A percentile compares a stretch with the other conserved stretches of the same genome.
These are phyloP conservation scores for Abrostola tripartita DNA, from an alignment of 2,888 invertebrate genomes.

Conservation along the genomic window DNA sequence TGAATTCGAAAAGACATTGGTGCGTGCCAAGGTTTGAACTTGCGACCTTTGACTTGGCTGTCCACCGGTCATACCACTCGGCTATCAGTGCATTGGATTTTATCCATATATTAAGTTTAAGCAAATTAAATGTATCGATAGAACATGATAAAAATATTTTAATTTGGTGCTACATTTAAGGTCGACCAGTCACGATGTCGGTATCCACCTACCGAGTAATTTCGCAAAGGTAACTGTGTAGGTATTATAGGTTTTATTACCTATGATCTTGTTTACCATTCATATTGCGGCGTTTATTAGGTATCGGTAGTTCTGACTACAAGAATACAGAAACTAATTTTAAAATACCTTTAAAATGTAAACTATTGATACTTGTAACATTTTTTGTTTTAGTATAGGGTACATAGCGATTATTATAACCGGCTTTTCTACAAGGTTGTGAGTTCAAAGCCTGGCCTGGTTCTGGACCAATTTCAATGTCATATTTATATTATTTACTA, in stretches of 20 bases:
- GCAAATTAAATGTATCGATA: slow-evolving; percentile 4
- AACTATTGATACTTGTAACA: too few relatives aligned
- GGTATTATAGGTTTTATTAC: background rate
- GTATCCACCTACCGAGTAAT: slow-evolving; percentile 13
- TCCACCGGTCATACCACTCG: too few relatives aligned
- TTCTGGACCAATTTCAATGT: too few relatives aligned
- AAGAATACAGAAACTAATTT: background rate
- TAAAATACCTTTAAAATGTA: background rate
- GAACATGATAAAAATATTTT: slow-evolving; percentile 15
- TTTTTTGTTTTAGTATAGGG: too few relatives aligned
- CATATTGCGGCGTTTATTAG: background rate
- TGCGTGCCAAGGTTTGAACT: too few relatives aligned
- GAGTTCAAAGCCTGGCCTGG: background rate
- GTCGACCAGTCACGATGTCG: slow-evolving; percentile 31
- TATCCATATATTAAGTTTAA: too few relatives aligned
- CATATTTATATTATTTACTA: too few relatives aligned
- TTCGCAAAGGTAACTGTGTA: slow-evolving; percentile 10
- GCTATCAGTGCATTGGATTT: too few relatives aligned
- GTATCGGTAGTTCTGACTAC: background rate
- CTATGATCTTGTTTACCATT: background rate
- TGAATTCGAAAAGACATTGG: too few relatives aligned
- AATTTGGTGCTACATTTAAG: slow-evolving; percentile 18
- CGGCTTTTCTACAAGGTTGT: background rate
- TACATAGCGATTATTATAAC: background rate
- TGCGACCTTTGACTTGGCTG: too few relatives aligned